These are phyloP conservation scores for Sturmia bella DNA, from an alignment of 2,888 invertebrate genomes.

Conservation along the genomic window DNA sequence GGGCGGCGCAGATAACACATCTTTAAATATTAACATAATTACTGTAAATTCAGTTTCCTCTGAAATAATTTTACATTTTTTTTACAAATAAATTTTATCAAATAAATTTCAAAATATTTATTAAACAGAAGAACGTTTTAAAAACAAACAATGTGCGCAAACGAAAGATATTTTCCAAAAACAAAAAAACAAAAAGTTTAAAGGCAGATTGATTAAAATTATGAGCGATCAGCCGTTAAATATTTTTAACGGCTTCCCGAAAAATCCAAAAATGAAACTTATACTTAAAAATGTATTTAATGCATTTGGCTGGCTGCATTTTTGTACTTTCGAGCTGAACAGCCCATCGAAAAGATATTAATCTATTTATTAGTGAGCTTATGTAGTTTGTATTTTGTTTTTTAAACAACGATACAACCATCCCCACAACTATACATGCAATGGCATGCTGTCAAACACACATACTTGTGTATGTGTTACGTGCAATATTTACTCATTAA, in stretches of 20 bases:
- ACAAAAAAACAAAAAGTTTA: too few relatives aligned
- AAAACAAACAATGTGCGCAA: background rate
- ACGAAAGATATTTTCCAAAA: slow-evolving; percentile 14
- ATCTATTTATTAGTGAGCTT: slow-evolving; percentile 54
- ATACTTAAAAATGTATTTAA: slow-evolving; percentile 29
- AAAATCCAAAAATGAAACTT: slow-evolving; percentile 20
- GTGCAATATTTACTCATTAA: slow-evolving; percentile 63
- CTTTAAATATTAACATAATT: slow-evolving; percentile 62
- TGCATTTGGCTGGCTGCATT: slow-evolving; percentile 40
- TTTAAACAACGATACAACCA: slow-evolving; percentile 58
- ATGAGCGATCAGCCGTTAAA: slow-evolving; percentile 82
- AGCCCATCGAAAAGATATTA: slow-evolving; percentile 61
- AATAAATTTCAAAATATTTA: slow-evolving; percentile 23
- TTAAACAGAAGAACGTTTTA: slow-evolving; percentile 6
- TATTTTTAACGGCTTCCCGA: slow-evolving; percentile 74
- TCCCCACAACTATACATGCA: slow-evolving; percentile 18
- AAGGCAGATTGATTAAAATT: slow-evolving; percentile 81
- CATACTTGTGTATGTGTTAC: background rate
- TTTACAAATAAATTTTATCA: background rate
- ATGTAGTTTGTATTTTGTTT: slow-evolving; percentile 26
- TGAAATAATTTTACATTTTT: slow-evolving; percentile 1
- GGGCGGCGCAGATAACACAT: slow-evolving; percentile 69
- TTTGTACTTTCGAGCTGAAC: slow-evolving; percentile 48
- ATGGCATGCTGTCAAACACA: background rate
- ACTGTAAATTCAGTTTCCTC: slow-evolving; percentile 17